Evolutionary conservation across 2,888 invertebrate species (phyloP), one percentile per base, ranked within the genome.

Genomic region (Exephanes ischioxanthus): DNA sequence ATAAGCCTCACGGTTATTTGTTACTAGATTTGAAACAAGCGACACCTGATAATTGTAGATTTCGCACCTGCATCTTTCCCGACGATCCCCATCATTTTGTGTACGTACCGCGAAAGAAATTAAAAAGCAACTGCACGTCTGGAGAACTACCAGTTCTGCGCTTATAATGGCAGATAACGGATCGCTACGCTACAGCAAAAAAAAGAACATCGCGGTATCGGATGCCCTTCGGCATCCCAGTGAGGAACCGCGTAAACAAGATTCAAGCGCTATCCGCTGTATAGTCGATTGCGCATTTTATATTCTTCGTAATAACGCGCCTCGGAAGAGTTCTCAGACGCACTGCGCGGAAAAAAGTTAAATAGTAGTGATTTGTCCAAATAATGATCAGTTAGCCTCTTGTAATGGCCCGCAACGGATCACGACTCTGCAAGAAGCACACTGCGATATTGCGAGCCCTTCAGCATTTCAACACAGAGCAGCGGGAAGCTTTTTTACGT

Each of bases 41-140:
- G 16, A 51, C 51, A 1, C 51, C 51, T 1, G 51, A 58, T 6
- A 58, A 58, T 22, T 58, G 58, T 11, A 1, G 58, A 58, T 58
- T 22, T 22, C 58, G 58, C 11, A 22, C 58, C 22, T 22, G 58
- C 14, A 22, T 58, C 5, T 58, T 58, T 58, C 58, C 58, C 19
- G 58, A 58, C 7, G 58, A 66, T 19, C 19, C 37, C 19, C 19
- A 66, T 33, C 66, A 66, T 41, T 66, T 66, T 37, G 19, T 37
- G 9, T 66, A 41, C n/a, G 41, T 66, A 0, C 41, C 41, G 7
- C 66, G 66, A 9, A 37, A 66, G 37, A 33, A 37, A 41, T 33
- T 6, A 53, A 53, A 53, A 53, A 53, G 53, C 19, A n/a, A 6
- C 19, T 19, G 53, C 19, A 53, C 19, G n/a, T 7, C 6, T 1